Evolutionary conservation across 2,888 invertebrate genomes (phyloP), one percentile per base, ranked within the genome.

Genomic region (Mechanitis mazaeus): DNA sequence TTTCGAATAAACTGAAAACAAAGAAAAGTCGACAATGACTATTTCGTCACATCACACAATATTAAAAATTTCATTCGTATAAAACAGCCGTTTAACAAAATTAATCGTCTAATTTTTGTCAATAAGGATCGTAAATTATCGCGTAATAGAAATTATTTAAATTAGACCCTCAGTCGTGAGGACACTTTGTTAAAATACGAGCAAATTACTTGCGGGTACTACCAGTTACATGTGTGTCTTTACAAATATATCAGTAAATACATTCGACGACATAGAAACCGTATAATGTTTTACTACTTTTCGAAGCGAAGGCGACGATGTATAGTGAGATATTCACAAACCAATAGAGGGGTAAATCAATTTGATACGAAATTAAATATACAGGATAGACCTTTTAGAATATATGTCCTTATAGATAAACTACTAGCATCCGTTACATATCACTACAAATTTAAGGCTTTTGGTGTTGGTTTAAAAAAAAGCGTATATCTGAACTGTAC

Each of bases 71-170:
- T 20, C 20, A 20, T 20, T 31, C 3, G 50, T 50, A 28, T 3
- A 31, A 50, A 50, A 31, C 31, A 9, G 55, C 55, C 56, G 42
- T 54, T 56, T 58, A 57, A 35, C 31, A 38, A 57, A 20, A 62
- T 59, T 20, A 56, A 62, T 55, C 53, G 31, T 6, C 54, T 54
- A 38, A 46, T 66, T 61, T 65, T 58, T 61, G 63, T 63, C 67
- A 65, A 64, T 67, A 67, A 47, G 60, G 61, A 56, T 63, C 67
- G 64, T 67, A 68, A 73, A 71, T 72, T 63, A 64, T 61, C 61
- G 61, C 63, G 67, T 74, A 75, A 75, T 75, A 71, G 74, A 74
- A 74, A 75, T 77, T 77, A 77, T 77, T 75, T 73, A 75, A 75
- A 77, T 73, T 72, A 72, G 72, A 46, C 54, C 63, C 55, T 57